Evolutionary conservation across 2,888 invertebrate genomes (phyloP).

Genomic region (Mesoligia furuncula): DNA sequence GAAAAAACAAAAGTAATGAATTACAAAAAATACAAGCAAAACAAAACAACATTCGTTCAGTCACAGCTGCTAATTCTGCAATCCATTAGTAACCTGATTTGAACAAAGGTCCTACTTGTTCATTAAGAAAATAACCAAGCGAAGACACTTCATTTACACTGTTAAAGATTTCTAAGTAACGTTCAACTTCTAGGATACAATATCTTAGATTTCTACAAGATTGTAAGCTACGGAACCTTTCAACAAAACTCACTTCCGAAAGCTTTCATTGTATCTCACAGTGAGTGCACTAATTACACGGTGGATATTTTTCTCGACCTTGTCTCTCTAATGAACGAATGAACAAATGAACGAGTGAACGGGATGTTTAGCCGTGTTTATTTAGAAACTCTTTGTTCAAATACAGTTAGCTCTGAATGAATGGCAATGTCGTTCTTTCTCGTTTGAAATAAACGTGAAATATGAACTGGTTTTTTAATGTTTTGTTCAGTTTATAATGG

Average conservation of each 20-base stretch:
- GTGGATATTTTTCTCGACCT: constrained; percentile 60
- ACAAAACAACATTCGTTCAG: neutral
- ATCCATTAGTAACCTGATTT: neutral
- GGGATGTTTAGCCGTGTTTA: constrained; percentile 59
- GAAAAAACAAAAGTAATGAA: neutral
- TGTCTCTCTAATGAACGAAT: constrained; percentile 63
- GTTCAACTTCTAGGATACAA: neutral
- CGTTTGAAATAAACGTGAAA: constrained; percentile 57
- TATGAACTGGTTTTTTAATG: constrained; percentile 53
- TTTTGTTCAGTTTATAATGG: constrained; percentile 53
- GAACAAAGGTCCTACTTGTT: neutral
- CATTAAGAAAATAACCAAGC: neutral
- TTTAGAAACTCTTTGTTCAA: constrained; percentile 62
- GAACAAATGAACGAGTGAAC: constrained; percentile 58
- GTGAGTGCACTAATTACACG: constrained; percentile 57
- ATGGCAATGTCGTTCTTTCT: constrained; percentile 58
- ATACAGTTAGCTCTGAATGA: constrained; percentile 61
- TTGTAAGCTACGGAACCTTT: constrained; percentile 43
- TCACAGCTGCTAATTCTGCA: neutral
- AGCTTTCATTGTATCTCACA: constrained; percentile 38
- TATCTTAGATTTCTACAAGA: constrained; percentile 21
- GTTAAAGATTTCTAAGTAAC: constrained; percentile 26
- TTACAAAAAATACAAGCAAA: neutral
- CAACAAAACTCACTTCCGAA: constrained; percentile 47
- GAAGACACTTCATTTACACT: neutral